Evolutionary conservation across 2,113 vertebrate species (phyloP), one percentile per base, ranked within the genome.

Genomic region (Erinaceus europaeus): DNA sequence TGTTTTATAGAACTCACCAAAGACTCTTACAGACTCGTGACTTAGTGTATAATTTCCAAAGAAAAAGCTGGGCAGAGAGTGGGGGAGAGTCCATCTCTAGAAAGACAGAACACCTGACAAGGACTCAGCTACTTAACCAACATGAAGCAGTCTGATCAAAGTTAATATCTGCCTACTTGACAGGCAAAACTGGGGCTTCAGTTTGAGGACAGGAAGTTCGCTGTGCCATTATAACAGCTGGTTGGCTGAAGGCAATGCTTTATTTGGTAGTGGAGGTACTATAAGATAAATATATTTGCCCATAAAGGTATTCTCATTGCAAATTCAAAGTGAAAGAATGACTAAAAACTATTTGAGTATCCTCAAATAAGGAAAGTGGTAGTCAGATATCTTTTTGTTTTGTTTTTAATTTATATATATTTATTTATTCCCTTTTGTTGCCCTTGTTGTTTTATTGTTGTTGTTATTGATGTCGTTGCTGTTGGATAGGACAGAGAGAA

Each of bases 11-110:
- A n/a, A n/a, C n/a, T n/a, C n/a, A n/a, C 61, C 67, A 90, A 50
- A 72, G 81, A 74, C 29, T 61, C 81, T 91, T 75, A 77, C 17
- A 57, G 79, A 88, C 29, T 52, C 65, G 80, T 52, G 61, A 40
- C 40, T 18, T 46, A 84, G 65, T 34, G 44, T 2, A 59, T 48
- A 84, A 36, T 88, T 76, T 48, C 46, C 34, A 61, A 77, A 84
- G 80, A 84, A 25, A 13, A n/a, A n/a, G n/a, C n/a, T 13, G 48
- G 27, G 42, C 25, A 50, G 59, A 38, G 57, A 55, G 84, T 40
- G 36, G 20, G 38, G 11, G 8, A 15, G 84, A 67, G n/a, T 53
- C 46, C 27, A 52, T 25, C 25, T 38, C 69, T 1, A 32, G 36
- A 48, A n/a, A 21, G 65, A 53, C 79, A 74, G 68, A 89, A 79